These are phyloP conservation scores for Entomyzon cyanotis DNA, from an alignment of 2,113 vertebrate species.

Conservation along the genomic window DNA sequence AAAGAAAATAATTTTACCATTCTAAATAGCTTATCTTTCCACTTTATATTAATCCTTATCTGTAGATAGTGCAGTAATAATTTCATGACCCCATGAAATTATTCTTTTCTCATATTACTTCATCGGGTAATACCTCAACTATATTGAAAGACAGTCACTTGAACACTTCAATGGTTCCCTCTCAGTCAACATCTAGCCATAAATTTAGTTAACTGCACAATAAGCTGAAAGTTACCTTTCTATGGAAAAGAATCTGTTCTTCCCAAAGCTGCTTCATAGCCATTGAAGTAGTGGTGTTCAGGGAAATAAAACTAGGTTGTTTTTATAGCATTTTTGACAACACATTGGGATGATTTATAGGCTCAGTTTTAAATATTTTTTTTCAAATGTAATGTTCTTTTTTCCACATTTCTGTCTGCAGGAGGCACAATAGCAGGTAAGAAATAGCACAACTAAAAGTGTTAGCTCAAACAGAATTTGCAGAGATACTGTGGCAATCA, in stretches of 20 bases:
- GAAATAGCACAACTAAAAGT: background rate
- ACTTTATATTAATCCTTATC: background rate
- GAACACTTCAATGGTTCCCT: background rate
- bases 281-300: background rate
- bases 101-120: background rate
- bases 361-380: background rate
- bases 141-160: background rate
- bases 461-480: background rate
- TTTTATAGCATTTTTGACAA: background rate
- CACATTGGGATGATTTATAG: fast-evolving
- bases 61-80: background rate
- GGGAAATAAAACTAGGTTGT: background rate
- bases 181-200: background rate
- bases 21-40: background rate
- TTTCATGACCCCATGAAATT: background rate
- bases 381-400: background rate
- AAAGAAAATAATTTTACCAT: background rate
- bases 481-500: background rate
- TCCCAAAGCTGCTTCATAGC: background rate
- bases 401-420: background rate
- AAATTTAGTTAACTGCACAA: background rate
- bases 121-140: background rate
- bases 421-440: background rate
- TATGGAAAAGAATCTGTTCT: background rate
- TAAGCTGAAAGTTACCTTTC: background rate